These are phyloP conservation scores for Brenthis daphne DNA, from an alignment of 2,888 invertebrate genomes.

Conservation along the genomic window DNA sequence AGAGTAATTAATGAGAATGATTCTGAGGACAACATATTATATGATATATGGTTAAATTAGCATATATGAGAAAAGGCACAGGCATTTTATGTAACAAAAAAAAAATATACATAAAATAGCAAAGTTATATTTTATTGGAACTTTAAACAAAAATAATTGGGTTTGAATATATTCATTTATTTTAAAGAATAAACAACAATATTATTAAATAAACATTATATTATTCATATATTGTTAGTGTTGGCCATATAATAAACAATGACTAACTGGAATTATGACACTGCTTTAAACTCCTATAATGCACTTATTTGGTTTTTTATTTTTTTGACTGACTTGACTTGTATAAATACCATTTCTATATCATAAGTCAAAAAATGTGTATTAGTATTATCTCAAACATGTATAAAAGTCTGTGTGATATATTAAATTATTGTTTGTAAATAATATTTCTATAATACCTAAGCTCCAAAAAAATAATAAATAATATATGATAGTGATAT, in stretches of 20 bases:
- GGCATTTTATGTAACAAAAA: too few species aligned
- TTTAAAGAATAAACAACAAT: too few species aligned
- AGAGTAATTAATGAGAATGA: slow-evolving; percentile 89
- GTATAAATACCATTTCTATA: slow-evolving; percentile 1
- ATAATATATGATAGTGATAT: slow-evolving; percentile 19
- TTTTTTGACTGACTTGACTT: not conserved
- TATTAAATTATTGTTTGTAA: slow-evolving; percentile 34
- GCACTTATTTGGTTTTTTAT: not conserved
- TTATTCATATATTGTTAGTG: too few species aligned
- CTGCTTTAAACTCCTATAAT: not conserved
- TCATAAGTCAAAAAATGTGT: slow-evolving; percentile 12
- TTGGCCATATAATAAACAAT: too few species aligned
- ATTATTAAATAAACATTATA: too few species aligned
- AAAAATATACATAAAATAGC: too few species aligned
- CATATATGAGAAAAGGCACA: not conserved
- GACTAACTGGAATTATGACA: too few species aligned
- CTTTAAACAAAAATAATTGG: too few species aligned
- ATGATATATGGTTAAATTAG: slow-evolving; percentile 91
- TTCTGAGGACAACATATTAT: slow-evolving; percentile 88
- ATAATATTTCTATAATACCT: slow-evolving; percentile 32
- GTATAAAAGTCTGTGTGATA: slow-evolving; percentile 34
- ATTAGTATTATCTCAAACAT: slow-evolving; percentile 28
- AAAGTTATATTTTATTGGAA: too few species aligned
- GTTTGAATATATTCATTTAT: too few species aligned
- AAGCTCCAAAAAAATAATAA: slow-evolving; percentile 28